Evolutionary conservation across 2,113 vertebrate species (phyloP), one percentile per base, ranked within the genome.

Genomic region (Actenoides lindsayi): DNA sequence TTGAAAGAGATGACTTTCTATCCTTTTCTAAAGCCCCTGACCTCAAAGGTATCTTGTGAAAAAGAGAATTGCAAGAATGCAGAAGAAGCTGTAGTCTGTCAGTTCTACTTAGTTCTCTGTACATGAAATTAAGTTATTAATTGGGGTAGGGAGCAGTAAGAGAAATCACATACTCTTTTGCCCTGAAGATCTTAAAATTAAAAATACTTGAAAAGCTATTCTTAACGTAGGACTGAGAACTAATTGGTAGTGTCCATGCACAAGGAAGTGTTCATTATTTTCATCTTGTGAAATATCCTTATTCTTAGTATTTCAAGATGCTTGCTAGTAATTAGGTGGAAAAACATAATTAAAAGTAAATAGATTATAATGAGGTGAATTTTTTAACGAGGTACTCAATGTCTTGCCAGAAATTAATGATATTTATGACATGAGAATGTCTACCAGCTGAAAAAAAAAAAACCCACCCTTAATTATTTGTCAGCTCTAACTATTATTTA

Each of bases 141-240:
- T 84, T 95, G 69, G 83, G 5, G 9, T n/a, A 81, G 48, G 73
- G 48, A 91, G 35, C 42, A 5, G 0, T 78, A 78, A 91, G 80
- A 87, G 51, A 91, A 95, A 74, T 95, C 96, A 97, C 91, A 76
- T 87, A 91, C 27, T 93, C 33, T 84, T 92, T 89, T 91, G 33
- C 56, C 69, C 69, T 63, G 16, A 92, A 86, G 74, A 76, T 84
- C 48, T 82, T 91, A 62, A 94, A 71, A 65, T 91, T 54, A 85
- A 76, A 96, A 90, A 62, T 76, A 83, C 39, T 91, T 95, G 57
- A 89, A 89, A 95, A 95, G 30, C 35, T 54, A 69, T 71, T 71
- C 73, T 78, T 89, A 94, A 91, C 57, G 69, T 30, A 84, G 44
- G 85, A 76, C 39, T 65, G 57, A 63, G 37, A 94, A 93, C 28